Base-by-base conservation (phyloP, 2,888 invertebrate genomes). In the Drosophila greeni region DNA sequence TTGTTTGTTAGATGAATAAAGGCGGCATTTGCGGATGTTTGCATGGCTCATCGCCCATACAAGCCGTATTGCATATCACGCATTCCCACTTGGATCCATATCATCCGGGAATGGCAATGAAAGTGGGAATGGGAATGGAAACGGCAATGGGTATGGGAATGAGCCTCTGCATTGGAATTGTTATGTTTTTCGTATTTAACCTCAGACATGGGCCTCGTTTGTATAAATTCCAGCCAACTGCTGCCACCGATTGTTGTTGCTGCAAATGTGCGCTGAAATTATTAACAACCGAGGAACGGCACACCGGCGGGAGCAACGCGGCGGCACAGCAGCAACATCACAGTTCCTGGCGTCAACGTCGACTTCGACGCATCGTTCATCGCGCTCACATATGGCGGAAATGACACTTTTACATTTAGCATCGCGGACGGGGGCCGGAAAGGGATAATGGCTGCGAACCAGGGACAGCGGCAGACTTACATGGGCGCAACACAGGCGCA, bases 371-470 rank as follows among this genome's bases (percentile, higher is more conserved):
- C 82, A 86, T 86, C 82, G 84, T 85, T 86, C 85, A 86, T 85
- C 75, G 72, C 73, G 76, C 66, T 76, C 86, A 84, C 85, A 86
- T 84, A 85, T 86, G 86, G 86, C 79, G 75, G 78, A 76, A 83
- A 85, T 84, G 84, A 84, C 79, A 85, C 78, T 83, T 77, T 76
- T 82, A 81, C 81, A 79, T 79, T 76, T 74, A 74, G 67, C 79
- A 70, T 52, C 64, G 71, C 72, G 68, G 37, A 51, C 18, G 57
- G 68, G 55, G 68, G 56, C 47, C 54, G 65, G 59, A 74, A 62
- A 54, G 73, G 66, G 67, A 67, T 66, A 29, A 53, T 36, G 55
- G 31, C 23, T 18, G 8, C 29, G 49, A 31, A 20, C 12, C 26
- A 49, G 42, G 20, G 37, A 24, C 48, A 24, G 57, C 54, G 58